Base-by-base conservation (phyloP, 2,888 invertebrate genomes). In the Digitonthophagus gazella region DNA sequence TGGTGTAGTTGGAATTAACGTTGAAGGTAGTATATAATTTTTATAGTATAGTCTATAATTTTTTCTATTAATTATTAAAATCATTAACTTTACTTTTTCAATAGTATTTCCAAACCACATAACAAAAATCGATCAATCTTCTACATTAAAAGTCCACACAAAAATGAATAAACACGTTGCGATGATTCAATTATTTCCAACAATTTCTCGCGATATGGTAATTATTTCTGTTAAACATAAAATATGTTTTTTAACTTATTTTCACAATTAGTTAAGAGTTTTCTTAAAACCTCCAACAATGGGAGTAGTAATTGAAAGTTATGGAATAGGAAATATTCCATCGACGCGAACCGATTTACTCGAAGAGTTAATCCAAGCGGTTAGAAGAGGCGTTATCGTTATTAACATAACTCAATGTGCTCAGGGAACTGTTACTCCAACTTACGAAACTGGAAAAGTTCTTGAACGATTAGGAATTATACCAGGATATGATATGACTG, bases 321-420 rank as follows among this genome's bases (percentile, higher is more conserved):
- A 96, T 77, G 98, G 98, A 0, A 88, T 93, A 0, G 98, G 98
- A 0, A 98, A 99, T 79, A 89, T 97, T 44, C 98, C 98, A 0
- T 89, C 90, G 0, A 91, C 92, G 78, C 87, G 95, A 5, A 83
- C 84, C n/a, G 97, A 97, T 75, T 84, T 98, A 0, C 82, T 96
- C 4, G 84, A 88, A 0, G 92, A 89, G 73, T 83, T 98, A 15
- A 84, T 85, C 20, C 85, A 85, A 0, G 96, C 97, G 0, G 86
- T 91, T 0, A 82, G 87, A 5, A 84, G 93, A 8, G 95, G 95
- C 0, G 89, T 97, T 0, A 89, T 98, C 54, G 88, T 97, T 28
- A 89, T 98, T 1, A 98, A 97, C 82, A 93, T 94, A 73, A 95
- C 97, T 0, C 98, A 98, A 80, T 98, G 98, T 79, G 83, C 87